Evolutionary conservation across 2,113 vertebrate genomes (phyloP), one percentile per base, ranked within the genome.

Genomic region (Melanotaenia duboulayi): DNA sequence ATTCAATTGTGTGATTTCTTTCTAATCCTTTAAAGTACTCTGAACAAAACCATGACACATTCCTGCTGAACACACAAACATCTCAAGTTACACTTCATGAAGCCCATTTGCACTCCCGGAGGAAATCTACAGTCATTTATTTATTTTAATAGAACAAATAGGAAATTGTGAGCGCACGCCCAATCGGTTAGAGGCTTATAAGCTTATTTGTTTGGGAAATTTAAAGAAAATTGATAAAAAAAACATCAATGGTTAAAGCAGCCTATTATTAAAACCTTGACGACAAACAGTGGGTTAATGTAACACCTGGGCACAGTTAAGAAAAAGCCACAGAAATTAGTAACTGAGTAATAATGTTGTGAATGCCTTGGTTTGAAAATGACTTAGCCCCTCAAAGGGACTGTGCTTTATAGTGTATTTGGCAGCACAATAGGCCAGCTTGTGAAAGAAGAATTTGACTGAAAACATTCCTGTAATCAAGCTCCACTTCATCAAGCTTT

Each of bases 111-210:
- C 70, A 35, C 42, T 65, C 28, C 14, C 32, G 60, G 59, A 84
- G 86, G 84, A 88, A 87, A 87, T 87, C 59, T 70, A 48, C 9
- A 0, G 44, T 19, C 64, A 79, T 86, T 85, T 90, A 83, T 89
- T 90, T 90, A 79, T 90, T 89, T 83, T 90, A 20, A 78, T 4
- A 49, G 6, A 20, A 39, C 65, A 78, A 73, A 76, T 51, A 71
- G 80, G 81, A 87, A 87, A 80, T 63, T 85, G 79, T 78, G 24
- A 61, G 61, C 60, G 65, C 67, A 71, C 67, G 73, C 23, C 22
- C 58, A 40, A 32, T 81, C 65, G 82, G 32, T 72, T 23, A 24
- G 25, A 50, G 48, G 35, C 51, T 64, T 55, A 49, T 35, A 0
- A 52, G 65, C 49, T 51, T 68, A 85, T 80, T 70, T n/a, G n/a